These are phyloP conservation scores for Eurystomus gularis DNA, from an alignment of 2,113 vertebrate species.

Conservation along the genomic window DNA sequence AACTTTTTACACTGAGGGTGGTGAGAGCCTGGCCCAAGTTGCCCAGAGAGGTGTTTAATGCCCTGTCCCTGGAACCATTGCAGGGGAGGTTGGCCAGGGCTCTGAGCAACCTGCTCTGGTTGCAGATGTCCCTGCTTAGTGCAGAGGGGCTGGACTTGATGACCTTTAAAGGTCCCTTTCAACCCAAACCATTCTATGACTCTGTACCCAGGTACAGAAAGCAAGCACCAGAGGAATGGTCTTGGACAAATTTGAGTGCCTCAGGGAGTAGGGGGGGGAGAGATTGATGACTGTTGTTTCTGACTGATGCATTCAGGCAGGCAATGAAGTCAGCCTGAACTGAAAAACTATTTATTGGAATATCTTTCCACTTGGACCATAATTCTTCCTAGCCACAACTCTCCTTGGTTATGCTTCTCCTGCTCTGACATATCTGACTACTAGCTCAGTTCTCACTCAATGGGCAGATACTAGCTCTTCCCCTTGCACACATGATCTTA, in stretches of 20 bases:
- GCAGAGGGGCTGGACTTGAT: too few species aligned
- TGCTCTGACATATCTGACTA: neutral
- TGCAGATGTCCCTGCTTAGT: too few species aligned
- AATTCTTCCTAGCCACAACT: neutral
- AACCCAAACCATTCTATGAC: too few species aligned
- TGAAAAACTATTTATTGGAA: neutral
- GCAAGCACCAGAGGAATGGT: neutral
- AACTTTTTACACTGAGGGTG: too few species aligned
- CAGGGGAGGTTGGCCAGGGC: too few species aligned
- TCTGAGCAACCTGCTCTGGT: too few species aligned
- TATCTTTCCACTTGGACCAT: neutral
- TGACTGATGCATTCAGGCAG: neutral
- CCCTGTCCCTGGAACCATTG: too few species aligned
- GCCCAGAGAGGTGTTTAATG: too few species aligned
- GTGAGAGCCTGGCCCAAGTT: too few species aligned
- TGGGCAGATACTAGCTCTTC: neutral
- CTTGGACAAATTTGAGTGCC: neutral
- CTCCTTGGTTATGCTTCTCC: neutral
- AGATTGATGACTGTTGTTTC: neutral
- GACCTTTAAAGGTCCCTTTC: too few species aligned
- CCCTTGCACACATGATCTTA: accelerated
- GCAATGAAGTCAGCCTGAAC: neutral
- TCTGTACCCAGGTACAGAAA: neutral
- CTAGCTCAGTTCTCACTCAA: neutral
- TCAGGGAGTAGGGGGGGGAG: neutral